Base-by-base conservation (phyloP, 2,888 invertebrate genomes). In the Sisyra nigra region DNA sequence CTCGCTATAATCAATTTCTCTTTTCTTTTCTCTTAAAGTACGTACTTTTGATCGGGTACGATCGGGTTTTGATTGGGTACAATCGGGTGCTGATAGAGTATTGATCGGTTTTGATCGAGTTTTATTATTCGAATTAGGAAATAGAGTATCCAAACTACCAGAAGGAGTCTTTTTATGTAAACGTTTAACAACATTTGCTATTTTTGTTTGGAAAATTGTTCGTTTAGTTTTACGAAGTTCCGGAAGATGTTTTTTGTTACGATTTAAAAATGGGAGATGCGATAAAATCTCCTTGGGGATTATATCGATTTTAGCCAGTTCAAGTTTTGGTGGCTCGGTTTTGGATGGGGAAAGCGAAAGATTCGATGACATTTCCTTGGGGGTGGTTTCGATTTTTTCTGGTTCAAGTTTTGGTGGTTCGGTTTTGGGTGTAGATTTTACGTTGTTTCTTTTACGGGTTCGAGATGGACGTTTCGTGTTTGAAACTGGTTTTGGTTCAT, bases 361-460 rank as follows among this genome's bases (percentile, higher is more conserved):
- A n/a, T n/a, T n/a, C n/a, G n/a, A n/a, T n/a, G n/a, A 24, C 3
- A 24, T 24, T n/a, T 47, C 47, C 34, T 54, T 52, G 9, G 54
- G 51, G 31, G 55, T 53, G 48, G 54, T 55, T 34, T 11, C 15
- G 7, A 34, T 34, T 34, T 8, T 34, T 11, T 13, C 3, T 3
- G 15, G 18, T 29, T 19, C 24, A 18, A 40, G 29, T 15, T 45
- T 33, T 37, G 24, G 40, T 7, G 5, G 7, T 7, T 7, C 24
- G 5, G 7, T 7, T 7, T 24, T 24, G 24, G 24, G 5, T 7
- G 24, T 3, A 24, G 24, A 5, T 24, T 3, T n/a, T n/a, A n/a
- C n/a, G n/a, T n/a, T 37, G 13, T 33, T 38, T 33, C 9, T 10
- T 9, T 49, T 45, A 10, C 45, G 29, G n/a, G 44, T 35, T 29